phyloP scores from a whole-genome alignment of 2,888 invertebrate species.

The Cartodere bifasciata region DNA sequence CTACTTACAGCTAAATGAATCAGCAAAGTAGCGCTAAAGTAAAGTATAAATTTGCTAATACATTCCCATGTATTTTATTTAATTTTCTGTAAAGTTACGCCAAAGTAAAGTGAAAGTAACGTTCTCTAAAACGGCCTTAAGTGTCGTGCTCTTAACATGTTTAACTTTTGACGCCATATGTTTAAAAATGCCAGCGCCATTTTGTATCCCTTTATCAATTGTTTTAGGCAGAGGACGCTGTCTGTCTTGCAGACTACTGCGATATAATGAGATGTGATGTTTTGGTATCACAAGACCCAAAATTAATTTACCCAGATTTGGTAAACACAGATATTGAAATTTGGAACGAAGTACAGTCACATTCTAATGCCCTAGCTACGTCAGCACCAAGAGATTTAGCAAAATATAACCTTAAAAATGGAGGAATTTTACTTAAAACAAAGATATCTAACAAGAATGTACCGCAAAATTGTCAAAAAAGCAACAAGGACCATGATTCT shows the following conservation, averaged over 20 bases:
- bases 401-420: slow-evolving; percentile 29
- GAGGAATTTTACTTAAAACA: too few relatives aligned
- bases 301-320: slow-evolving; percentile 50
- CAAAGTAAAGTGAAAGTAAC: too few relatives aligned
- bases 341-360: slow-evolving; percentile 67
- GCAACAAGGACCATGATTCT: too few relatives aligned
- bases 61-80: too few relatives aligned
- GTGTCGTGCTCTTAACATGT: not conserved
- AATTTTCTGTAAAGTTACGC: too few relatives aligned
- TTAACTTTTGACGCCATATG: not conserved
- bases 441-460: too few relatives aligned
- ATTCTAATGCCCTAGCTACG: slow-evolving; percentile 42
- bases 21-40: too few relatives aligned
- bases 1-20: too few relatives aligned
- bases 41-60: too few relatives aligned
- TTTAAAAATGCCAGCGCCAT: too few relatives aligned
- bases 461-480: too few relatives aligned
- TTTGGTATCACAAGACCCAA: slow-evolving; percentile 57
- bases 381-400: slow-evolving; percentile 32
- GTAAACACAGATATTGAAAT: slow-evolving; percentile 70
- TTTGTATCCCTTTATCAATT: not conserved
- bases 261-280: slow-evolving; percentile 94
- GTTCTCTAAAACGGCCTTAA: too few relatives aligned
- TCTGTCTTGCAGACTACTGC: slow-evolving; percentile 89
- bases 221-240: slow-evolving; percentile 73